phyloP scores from a whole-genome alignment of 2,888 invertebrate genomes.

The Hirtodrosophila duncani region DNA sequence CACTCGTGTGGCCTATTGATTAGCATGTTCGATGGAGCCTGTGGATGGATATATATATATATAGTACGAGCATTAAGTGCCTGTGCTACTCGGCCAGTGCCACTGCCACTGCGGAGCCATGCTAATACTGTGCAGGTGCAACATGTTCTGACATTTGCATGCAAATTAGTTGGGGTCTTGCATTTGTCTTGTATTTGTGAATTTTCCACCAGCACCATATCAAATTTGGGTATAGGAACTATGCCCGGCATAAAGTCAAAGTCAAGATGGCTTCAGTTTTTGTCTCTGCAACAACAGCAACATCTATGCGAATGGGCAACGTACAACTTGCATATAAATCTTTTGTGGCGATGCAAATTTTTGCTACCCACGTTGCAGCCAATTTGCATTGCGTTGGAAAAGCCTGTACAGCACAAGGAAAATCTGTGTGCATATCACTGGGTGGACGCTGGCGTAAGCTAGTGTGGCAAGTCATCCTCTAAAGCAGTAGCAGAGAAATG shows the following conservation, averaged over 20 bases:
- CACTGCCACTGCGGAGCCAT: slow-evolving; percentile 27
- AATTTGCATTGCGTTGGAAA: slow-evolving; percentile 71
- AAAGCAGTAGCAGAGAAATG: too few relatives aligned
- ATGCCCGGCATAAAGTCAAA: too few relatives aligned
- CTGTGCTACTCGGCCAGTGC: neutral
- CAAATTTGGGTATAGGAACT: too few relatives aligned
- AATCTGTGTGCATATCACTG: too few relatives aligned
- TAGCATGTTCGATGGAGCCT: slow-evolving; percentile 50
- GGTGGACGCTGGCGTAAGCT: too few relatives aligned
- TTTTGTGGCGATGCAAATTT: slow-evolving; percentile 26
- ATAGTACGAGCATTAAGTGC: slow-evolving; percentile 1
- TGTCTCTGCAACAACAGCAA: too few relatives aligned
- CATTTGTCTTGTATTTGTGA: too few relatives aligned
- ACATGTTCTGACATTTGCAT: slow-evolving; percentile 66
- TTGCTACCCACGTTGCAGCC: slow-evolving; percentile 54
- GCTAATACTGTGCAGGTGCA: slow-evolving; percentile 65
- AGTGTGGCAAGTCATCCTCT: too few relatives aligned
- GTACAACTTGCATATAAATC: slow-evolving; percentile 28
- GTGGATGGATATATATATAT: neutral
- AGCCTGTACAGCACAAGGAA: too few relatives aligned
- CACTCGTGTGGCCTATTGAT: slow-evolving; percentile 71
- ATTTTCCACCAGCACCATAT: too few relatives aligned
- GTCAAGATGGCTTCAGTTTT: too few relatives aligned
- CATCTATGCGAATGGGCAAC: too few relatives aligned
- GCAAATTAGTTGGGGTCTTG: slow-evolving; percentile 58